phyloP scores from a whole-genome alignment of 1,140 invertebrate genomes.

The Brachystomella parvula region DNA sequence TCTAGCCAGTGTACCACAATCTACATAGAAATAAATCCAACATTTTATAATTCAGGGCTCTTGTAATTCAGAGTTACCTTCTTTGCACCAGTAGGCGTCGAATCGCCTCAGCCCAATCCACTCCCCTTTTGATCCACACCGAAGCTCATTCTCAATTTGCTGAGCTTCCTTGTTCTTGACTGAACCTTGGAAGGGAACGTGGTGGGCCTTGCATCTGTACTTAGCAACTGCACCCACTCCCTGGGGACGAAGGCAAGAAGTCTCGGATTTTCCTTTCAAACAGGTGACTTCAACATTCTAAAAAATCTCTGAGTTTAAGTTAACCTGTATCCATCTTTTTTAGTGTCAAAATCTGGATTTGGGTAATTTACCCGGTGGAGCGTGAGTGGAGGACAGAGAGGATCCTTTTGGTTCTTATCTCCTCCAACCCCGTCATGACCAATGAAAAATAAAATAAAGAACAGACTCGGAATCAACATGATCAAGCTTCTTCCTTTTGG shows the following conservation, averaged over 20 bases:
- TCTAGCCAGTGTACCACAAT: neutral
- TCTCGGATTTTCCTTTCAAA: neutral
- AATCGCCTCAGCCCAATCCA: neutral
- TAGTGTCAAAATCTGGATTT: neutral
- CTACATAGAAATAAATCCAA: constrained; percentile 2
- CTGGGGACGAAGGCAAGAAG: neutral
- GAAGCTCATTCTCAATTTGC: neutral
- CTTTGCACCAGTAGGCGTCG: neutral
- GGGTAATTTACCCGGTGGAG: neutral
- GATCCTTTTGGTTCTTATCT: no score
- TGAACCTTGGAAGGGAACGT: neutral
- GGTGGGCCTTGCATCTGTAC: constrained; percentile 5
- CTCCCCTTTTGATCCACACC: neutral
- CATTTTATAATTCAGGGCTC: neutral
- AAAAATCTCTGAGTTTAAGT: neutral
- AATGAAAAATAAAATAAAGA: no score
- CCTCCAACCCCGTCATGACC: no score
- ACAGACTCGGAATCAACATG: no score
- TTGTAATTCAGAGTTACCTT: constrained; percentile 5
- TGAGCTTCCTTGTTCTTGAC: neutral
- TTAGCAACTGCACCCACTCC: neutral
- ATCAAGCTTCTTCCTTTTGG: no score
- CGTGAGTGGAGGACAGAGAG: neutral
- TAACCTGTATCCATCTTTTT: neutral
- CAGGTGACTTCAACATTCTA: constrained; percentile 5